Evolutionary conservation across 1,140 invertebrate genomes (phyloP), one percentile per base, ranked within the genome.

Genomic region (Pachypsylla venusta): DNA sequence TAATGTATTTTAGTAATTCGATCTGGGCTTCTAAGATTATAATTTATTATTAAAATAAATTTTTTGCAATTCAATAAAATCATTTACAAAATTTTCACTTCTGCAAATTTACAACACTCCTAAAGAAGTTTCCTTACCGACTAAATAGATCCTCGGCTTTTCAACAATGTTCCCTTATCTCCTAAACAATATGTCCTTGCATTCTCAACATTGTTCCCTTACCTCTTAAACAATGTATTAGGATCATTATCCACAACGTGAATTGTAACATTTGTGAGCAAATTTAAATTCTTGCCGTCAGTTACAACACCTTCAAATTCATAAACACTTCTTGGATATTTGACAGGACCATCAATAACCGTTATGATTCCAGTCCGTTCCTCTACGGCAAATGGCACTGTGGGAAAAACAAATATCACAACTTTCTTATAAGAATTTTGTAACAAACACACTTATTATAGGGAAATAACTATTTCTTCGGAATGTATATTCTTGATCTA

Each of bases 311-410:
- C 85, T 72, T 90, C 87, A 66, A 91, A 88, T 53, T 89, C 82
- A 67, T 86, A 91, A 19, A 79, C 69, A 4, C 75, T 74, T 24
- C 79, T 72, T 14, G 81, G 76, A 63, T 80, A 90, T 58, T 84
- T 81, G 2, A 79, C 73, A 56, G 91, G 72, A 53, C 83, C 80
- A 25, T 87, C 78, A 13, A 89, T 81, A 0, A 93, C 87, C 4
- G 84, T 89, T 24, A 96, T 89, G 1, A 86, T 85, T 2, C 92
- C 92, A 5, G 85, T 89, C 60, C 83, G 74, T 63, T 90, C 84
- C 72, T 95, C 89, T 27, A 95, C 87, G 14, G 83, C 86, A 71
- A 93, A 92, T 5, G 89, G 87, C 58, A 94, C 85, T 89, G 71
- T 58, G n/a, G n/a, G n/a, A n/a, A n/a, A n/a, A 76, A 81, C 58